phyloP scores from a whole-genome alignment of 2,113 vertebrate species.

The Trinectes maculatus region DNA sequence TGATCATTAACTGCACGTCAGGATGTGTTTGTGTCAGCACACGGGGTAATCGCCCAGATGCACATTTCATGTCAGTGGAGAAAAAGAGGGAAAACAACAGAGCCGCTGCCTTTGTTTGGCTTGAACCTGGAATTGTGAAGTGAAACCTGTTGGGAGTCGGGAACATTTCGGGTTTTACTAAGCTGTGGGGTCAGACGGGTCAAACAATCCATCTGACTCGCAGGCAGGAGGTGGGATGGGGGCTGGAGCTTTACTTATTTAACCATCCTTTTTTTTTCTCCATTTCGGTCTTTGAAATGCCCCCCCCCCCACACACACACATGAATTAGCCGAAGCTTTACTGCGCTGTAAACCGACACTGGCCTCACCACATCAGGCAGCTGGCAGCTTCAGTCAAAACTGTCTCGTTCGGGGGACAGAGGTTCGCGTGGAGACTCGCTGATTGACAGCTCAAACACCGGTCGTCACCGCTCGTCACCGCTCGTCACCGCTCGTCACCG shows the following conservation, averaged over 20 bases:
- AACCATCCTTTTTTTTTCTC: conserved; percentile 14
- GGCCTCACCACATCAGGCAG: conserved; percentile 23
- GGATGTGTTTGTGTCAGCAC: too few relatives aligned
- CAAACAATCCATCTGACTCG: conserved; percentile 57
- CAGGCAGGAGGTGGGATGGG: not conserved
- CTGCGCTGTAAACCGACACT: conserved; percentile 37
- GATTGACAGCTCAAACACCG: conserved; percentile 11
- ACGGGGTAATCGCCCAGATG: too few relatives aligned
- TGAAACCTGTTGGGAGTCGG: conserved; percentile 28
- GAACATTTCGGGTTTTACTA: conserved; percentile 23
- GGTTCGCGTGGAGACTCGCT: conserved; percentile 12
- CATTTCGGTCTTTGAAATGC: conserved; percentile 38
- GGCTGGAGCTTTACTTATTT: conserved; percentile 1
- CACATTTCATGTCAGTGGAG: not conserved
- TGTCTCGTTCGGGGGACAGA: not conserved
- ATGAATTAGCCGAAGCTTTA: conserved; percentile 44
- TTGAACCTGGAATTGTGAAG: conserved; percentile 55
- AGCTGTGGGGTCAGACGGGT: conserved; percentile 45
- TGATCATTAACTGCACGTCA: too few relatives aligned
- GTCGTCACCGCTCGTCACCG: not conserved
- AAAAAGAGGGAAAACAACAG: not conserved
- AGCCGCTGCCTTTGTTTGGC: conserved; percentile 1
- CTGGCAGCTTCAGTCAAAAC: conserved; percentile 21
- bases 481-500: too few relatives aligned
- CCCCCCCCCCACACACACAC: conserved; percentile 2